Evolutionary conservation across 2,113 vertebrate species (phyloP), one percentile per base, ranked within the genome.

Genomic region (Lycocorax pyrrhopterus): DNA sequence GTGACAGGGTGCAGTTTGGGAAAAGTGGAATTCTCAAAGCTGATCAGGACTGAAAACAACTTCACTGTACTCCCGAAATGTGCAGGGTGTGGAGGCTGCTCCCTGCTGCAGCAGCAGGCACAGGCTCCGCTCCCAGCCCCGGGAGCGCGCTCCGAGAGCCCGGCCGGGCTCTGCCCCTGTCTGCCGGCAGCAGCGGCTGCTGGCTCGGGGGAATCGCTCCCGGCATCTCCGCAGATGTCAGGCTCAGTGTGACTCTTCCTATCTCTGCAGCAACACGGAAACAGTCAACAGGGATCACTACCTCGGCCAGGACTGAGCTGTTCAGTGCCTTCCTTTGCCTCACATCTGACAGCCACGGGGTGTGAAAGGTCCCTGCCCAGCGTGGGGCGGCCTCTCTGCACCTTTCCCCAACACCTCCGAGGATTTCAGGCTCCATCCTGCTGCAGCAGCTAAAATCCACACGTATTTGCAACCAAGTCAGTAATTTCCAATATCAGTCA

Each of bases 251-350:
- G 93, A 58, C 46, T 79, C 63, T 67, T 47, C 73, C 91, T 76
- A 68, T 87, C 87, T 86, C 49, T 56, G 64, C 86, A 72, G 89
- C 77, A 52, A 52, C 84, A 82, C 85, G 82, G 60, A 92, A 93
- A 93, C 93, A 94, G 84, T 55, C 94, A 90, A 69, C 93, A 93
- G n/a, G 81, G 74, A 77, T 56, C 81, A n/a, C 69, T 37, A 32
- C 84, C 91, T 75, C 46, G 43, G 92, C 75, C 47, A 30, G 8
- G 30, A 44, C 82, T 37, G 76, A 78, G 84, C 84, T 77, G 53
- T 37, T 53, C 93, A 22, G 89, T 47, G 73, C 56, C 56, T 35
- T 5, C 33, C 56, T 22, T 3, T 4, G 77, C 46, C 3, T 81
- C 92, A 60, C 72, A 60, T 78, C 72, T 59, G 79, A 74, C 86